Evolutionary conservation across 1,140 invertebrate species (phyloP).

Genomic region (Diploscapter pachys): DNA sequence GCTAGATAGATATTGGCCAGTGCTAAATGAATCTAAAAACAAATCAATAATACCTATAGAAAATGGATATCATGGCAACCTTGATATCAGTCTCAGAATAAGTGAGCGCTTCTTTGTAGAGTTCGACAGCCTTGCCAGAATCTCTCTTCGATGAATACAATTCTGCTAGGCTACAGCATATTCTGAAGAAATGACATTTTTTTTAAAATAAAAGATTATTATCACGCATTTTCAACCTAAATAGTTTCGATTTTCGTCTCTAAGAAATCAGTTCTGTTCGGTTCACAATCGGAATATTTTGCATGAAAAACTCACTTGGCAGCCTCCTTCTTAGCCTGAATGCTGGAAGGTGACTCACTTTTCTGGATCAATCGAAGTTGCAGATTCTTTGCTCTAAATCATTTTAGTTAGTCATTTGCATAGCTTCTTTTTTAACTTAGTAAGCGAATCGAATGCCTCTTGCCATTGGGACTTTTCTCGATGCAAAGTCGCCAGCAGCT

Average conservation of each 20-base stretch:
- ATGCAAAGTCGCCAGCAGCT: constrained; percentile 70
- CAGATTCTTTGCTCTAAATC: constrained; percentile 60
- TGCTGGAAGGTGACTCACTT: constrained; percentile 61
- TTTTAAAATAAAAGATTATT: too few species aligned
- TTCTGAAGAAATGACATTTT: constrained; percentile 59
- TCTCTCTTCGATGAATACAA: constrained; percentile 67
- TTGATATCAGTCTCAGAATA: too few species aligned
- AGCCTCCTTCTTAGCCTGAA: constrained; percentile 63
- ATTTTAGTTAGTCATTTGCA: too few species aligned
- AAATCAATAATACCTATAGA: too few species aligned
- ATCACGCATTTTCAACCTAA: too few species aligned
- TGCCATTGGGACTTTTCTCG: constrained; percentile 63
- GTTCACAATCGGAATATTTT: background rate
- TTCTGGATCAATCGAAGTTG: constrained; percentile 54
- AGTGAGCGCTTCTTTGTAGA: too few species aligned
- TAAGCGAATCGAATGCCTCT: constrained; percentile 58
- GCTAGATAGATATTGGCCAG: too few species aligned
- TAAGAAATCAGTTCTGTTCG: too few species aligned
- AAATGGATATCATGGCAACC: too few species aligned
- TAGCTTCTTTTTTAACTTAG: background rate
- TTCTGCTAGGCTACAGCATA: constrained; percentile 71
- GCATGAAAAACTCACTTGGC: constrained; percentile 60
- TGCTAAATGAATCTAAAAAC: too few species aligned
- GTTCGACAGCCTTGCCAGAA: constrained; percentile 11
- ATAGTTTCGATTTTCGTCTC: too few species aligned